Evolutionary conservation across 2,113 vertebrate species (phyloP).

Genomic region (Channa argus): DNA sequence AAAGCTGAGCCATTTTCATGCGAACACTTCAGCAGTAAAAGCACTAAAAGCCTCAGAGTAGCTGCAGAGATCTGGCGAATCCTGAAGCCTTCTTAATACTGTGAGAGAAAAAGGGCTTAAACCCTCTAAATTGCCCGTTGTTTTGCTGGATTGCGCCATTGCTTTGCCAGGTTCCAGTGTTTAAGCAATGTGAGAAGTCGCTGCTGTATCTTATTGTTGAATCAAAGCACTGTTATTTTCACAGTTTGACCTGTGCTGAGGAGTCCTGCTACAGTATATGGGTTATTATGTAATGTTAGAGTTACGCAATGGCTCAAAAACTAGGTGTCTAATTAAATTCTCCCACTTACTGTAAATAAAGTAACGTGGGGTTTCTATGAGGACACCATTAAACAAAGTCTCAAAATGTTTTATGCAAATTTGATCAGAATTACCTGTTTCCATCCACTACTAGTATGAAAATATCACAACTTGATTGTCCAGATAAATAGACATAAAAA

Average conservation of each 20-base stretch:
- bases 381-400: background rate
- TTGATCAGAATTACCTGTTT: too few relatives aligned
- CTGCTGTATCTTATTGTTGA: constrained; percentile 14
- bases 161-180: constrained; percentile 40
- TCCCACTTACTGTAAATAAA: constrained; percentile 6
- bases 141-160: constrained; percentile 54
- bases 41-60: constrained; percentile 11
- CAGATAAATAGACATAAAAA: too few relatives aligned
- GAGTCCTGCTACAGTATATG: constrained; percentile 1
- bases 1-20: constrained; percentile 42
- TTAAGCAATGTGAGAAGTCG: constrained; percentile 14
- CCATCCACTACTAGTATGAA: too few relatives aligned
- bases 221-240: constrained; percentile 27
- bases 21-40: constrained; percentile 59
- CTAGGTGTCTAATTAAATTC: constrained; percentile 12
- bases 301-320: constrained; percentile 31
- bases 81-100: constrained; percentile 22
- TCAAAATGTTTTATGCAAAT: background rate
- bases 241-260: constrained; percentile 16
- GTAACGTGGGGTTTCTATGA: background rate
- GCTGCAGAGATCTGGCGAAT: constrained; percentile 29
- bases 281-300: constrained; percentile 37
- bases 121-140: constrained; percentile 59
- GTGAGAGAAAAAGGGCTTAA: constrained; percentile 42
- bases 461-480: too few relatives aligned